Conservation (phyloP, 2,888 invertebrate species). For the Agonopterix alstromeriana region DNA sequence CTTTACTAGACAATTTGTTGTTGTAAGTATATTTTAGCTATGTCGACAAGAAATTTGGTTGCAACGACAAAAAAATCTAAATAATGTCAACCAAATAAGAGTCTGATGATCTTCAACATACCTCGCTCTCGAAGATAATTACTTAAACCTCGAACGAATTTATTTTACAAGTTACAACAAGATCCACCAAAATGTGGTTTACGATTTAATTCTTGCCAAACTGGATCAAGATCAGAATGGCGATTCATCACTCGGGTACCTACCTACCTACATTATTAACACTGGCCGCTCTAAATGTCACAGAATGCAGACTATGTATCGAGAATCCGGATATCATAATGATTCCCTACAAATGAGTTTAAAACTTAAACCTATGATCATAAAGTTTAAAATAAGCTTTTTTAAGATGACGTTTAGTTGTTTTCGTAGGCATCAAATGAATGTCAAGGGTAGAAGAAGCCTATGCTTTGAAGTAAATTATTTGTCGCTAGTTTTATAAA, state of each 20-base stretch:
- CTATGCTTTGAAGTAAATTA: neutral
- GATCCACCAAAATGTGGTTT: too few species aligned
- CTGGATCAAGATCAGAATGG: too few species aligned
- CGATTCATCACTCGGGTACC: too few species aligned
- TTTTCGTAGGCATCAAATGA: neutral
- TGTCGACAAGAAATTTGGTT: too few species aligned
- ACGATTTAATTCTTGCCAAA: too few species aligned
- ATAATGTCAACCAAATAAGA: too few species aligned
- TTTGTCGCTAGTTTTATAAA: neutral
- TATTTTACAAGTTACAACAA: neutral
- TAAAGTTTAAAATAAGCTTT: neutral
- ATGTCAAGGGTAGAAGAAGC: neutral
- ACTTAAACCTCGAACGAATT: too few species aligned
- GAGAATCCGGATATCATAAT: neutral
- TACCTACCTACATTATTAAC: neutral
- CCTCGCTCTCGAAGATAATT: too few species aligned
- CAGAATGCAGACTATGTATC: neutral
- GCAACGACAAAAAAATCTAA: too few species aligned
- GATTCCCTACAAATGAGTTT: neutral
- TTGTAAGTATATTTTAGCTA: too few species aligned
- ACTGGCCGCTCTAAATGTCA: neutral
- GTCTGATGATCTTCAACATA: too few species aligned
- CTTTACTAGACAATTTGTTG: too few species aligned
- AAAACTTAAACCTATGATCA: neutral
- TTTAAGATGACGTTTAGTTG: neutral